These are phyloP conservation scores for Rhadinocentrus ornatus DNA, from an alignment of 2,797 vertebrate species.

Conservation along the genomic window DNA sequence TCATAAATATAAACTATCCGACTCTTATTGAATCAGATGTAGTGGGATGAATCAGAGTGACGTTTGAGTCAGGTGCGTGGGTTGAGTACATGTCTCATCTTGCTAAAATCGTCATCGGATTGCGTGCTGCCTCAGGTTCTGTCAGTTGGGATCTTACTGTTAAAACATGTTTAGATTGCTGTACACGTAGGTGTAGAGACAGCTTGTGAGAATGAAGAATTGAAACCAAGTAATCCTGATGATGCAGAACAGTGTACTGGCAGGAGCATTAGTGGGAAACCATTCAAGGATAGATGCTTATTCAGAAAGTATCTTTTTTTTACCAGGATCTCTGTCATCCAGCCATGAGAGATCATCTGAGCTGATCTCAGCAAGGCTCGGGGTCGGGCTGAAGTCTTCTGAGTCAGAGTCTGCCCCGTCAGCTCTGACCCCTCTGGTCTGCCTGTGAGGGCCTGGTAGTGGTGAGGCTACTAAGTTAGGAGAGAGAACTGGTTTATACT, in stretches of 20 bases:
- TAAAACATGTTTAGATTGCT: constrained; percentile 15
- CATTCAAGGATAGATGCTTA: not conserved
- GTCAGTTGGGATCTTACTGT: constrained; percentile 22
- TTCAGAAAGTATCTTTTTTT: constrained; percentile 16
- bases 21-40: constrained; percentile 31
- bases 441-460: constrained; percentile 12
- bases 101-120: constrained; percentile 34
- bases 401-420: constrained; percentile 72
- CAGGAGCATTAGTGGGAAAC: not conserved
- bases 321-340: constrained; percentile 73
- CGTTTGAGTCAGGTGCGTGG: constrained; percentile 55
- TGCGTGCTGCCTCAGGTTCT: constrained; percentile 1
- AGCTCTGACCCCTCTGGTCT: constrained; percentile 26
- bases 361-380: constrained; percentile 84
- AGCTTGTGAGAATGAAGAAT: constrained; percentile 23
- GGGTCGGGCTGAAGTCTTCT: constrained; percentile 81
- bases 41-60: constrained; percentile 39
- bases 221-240: constrained; percentile 4
- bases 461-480: constrained; percentile 47
- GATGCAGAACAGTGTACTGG: constrained; percentile 10
- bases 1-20: too few relatives aligned
- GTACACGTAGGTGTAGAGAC: constrained; percentile 17
- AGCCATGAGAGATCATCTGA: constrained; percentile 83
- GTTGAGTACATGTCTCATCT: constrained; percentile 50
- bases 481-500: not conserved